Conservation (phyloP, 2,797 vertebrate genomes). For the Chanos chanos region DNA sequence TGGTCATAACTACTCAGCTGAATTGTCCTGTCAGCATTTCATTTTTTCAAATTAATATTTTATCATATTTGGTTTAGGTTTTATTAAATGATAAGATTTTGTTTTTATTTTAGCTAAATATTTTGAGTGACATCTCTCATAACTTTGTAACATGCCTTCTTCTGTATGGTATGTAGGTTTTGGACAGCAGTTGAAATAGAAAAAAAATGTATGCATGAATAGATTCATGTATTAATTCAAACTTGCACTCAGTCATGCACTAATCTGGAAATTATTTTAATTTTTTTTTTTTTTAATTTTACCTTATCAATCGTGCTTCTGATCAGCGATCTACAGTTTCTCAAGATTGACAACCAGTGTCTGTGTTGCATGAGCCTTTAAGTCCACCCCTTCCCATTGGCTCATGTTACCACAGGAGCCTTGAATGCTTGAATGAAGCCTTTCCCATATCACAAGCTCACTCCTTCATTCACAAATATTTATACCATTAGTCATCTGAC, state of each 20-base stretch:
- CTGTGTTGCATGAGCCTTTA: slow-evolving; percentile 29
- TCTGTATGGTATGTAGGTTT: no score
- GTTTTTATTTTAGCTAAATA: no score
- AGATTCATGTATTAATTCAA: background rate
- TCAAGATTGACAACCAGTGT: slow-evolving; percentile 20
- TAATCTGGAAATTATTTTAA: background rate
- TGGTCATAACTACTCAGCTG: no score
- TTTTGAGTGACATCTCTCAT: no score
- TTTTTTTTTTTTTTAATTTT: no score
- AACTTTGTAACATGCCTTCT: no score
- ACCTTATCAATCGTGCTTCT: no score
- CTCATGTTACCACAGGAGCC: slow-evolving; percentile 61
- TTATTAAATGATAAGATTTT: no score
- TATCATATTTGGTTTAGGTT: no score
- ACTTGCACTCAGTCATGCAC: background rate
- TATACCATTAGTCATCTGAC: slow-evolving; percentile 63
- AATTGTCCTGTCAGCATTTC: no score
- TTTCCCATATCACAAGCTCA: slow-evolving; percentile 49
- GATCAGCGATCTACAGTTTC: slow-evolving; percentile 16
- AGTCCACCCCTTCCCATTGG: slow-evolving; percentile 33
- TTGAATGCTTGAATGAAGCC: slow-evolving; percentile 70
- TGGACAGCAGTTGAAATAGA: no score
- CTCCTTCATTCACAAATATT: slow-evolving; percentile 74
- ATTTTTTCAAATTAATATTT: background rate
- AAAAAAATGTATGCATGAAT: background rate